phyloP scores from a whole-genome alignment of 2,797 vertebrate species.

The Champsocephalus gunnari region DNA sequence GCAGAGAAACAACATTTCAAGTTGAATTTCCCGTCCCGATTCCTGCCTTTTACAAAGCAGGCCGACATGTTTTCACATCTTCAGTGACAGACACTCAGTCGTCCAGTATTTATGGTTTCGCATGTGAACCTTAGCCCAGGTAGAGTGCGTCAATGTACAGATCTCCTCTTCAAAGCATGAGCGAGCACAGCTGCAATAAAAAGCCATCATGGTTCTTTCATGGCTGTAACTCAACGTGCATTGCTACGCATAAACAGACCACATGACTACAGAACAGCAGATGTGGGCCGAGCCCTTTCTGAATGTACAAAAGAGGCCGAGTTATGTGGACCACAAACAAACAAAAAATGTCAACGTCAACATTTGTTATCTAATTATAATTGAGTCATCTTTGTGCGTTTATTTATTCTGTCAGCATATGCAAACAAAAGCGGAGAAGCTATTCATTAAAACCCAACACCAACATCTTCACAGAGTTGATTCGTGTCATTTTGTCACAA shows the following conservation, averaged over 20 bases:
- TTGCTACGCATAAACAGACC: constrained; percentile 20
- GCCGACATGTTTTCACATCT: background rate
- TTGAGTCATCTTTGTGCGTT: constrained; percentile 8
- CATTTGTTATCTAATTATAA: background rate
- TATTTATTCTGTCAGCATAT: constrained; percentile 19
- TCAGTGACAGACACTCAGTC: constrained; percentile 4
- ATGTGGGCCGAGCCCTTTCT: constrained; percentile 5
- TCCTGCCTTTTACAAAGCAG: background rate
- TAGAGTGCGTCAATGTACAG: background rate
- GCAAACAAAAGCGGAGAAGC: background rate
- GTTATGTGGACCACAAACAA: constrained; percentile 11
- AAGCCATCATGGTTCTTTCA: constrained; percentile 22
- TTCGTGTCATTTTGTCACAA: constrained; percentile 6
- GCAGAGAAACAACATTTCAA: constrained; percentile 1
- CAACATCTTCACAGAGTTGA: constrained; percentile 2
- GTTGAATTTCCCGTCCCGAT: constrained; percentile 20
- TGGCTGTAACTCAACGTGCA: constrained; percentile 30
- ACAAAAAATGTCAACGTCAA: background rate
- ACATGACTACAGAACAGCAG: constrained; percentile 6
- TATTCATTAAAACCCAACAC: background rate
- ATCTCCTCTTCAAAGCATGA: constrained; percentile 28
- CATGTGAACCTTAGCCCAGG: constrained; percentile 41
- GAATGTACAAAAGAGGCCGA: background rate
- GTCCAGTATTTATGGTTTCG: constrained; percentile 27
- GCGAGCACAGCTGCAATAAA: constrained; percentile 24